These are phyloP conservation scores for Apogon hyalosoma DNA, from an alignment of 2,797 vertebrate genomes.

Conservation along the genomic window DNA sequence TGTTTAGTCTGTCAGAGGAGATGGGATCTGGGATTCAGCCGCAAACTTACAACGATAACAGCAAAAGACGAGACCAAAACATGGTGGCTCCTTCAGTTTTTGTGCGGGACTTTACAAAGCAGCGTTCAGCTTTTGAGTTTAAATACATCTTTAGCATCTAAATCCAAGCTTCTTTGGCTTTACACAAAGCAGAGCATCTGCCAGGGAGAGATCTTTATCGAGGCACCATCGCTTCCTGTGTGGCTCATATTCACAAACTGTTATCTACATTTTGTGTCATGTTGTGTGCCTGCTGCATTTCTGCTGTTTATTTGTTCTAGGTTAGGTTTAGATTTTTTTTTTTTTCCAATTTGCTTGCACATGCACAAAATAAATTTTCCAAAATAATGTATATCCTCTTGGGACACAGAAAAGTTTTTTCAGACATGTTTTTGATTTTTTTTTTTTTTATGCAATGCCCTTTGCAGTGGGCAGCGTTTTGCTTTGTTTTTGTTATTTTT, in stretches of 20 bases:
- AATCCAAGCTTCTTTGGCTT: conserved; percentile 66
- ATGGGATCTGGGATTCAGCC: conserved; percentile 73
- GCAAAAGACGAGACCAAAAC: conserved; percentile 68
- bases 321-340: conserved; percentile 6
- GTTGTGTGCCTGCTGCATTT: conserved; percentile 10
- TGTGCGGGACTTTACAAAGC: conserved; percentile 49
- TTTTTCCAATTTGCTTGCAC: not conserved
- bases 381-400: too few relatives aligned
- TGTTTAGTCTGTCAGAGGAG: conserved; percentile 85
- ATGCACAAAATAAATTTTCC: not conserved
- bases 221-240: conserved; percentile 74
- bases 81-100: conserved; percentile 75
- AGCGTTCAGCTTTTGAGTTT: conserved; percentile 60
- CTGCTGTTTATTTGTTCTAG: conserved; percentile 17
- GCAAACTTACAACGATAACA: conserved; percentile 76
- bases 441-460: too few relatives aligned
- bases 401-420: too few relatives aligned
- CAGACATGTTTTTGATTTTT: too few relatives aligned
- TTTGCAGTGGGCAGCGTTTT: not conserved
- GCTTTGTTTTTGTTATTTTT: not conserved
- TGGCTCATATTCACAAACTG: conserved; percentile 61
- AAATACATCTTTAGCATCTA: conserved; percentile 70
- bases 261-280: conserved; percentile 22
- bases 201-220: conserved; percentile 79
- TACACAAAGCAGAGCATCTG: conserved; percentile 77